phyloP scores from a whole-genome alignment of 2,113 vertebrate genomes.

The Orycteropus afer region DNA sequence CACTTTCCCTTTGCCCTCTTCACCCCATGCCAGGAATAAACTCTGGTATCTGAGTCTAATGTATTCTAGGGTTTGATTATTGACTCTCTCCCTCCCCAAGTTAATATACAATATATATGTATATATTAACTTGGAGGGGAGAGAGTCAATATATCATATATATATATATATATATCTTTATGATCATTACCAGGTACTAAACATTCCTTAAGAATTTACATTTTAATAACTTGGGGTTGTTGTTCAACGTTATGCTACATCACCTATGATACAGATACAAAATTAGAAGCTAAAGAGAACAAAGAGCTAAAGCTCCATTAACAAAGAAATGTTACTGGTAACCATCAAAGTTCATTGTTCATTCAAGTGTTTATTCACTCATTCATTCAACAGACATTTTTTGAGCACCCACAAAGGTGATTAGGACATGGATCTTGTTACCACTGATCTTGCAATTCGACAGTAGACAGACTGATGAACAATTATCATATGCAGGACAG shows the following conservation, averaged over 20 bases:
- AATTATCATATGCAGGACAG: not conserved
- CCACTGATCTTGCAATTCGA: not conserved
- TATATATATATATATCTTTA: too few relatives aligned
- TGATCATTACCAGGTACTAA: not conserved
- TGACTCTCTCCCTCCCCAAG: not conserved
- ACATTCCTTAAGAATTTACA: not conserved
- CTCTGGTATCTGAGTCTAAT: not conserved
- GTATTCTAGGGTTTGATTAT: not conserved
- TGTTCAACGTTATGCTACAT: not conserved
- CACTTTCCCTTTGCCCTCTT: accelerated
- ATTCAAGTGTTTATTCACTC: not conserved
- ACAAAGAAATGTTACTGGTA: not conserved
- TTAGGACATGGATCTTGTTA: not conserved
- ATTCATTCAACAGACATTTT: constrained; percentile 28
- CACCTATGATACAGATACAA: not conserved
- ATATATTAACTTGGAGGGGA: too few relatives aligned
- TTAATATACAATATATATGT: too few relatives aligned
- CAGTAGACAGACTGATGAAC: not conserved
- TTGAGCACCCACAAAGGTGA: not conserved
- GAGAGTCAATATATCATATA: too few relatives aligned
- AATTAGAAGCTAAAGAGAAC: not conserved
- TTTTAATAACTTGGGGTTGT: not conserved
- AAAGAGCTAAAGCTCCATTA: not conserved
- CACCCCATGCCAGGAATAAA: not conserved
- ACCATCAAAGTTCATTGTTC: not conserved